Percentiles rank a stretch among this genome's conserved stretches.
Evolutionary conservation across 2,113 vertebrate genomes (phyloP).

Genomic region (Saccopteryx leptura): DNA sequence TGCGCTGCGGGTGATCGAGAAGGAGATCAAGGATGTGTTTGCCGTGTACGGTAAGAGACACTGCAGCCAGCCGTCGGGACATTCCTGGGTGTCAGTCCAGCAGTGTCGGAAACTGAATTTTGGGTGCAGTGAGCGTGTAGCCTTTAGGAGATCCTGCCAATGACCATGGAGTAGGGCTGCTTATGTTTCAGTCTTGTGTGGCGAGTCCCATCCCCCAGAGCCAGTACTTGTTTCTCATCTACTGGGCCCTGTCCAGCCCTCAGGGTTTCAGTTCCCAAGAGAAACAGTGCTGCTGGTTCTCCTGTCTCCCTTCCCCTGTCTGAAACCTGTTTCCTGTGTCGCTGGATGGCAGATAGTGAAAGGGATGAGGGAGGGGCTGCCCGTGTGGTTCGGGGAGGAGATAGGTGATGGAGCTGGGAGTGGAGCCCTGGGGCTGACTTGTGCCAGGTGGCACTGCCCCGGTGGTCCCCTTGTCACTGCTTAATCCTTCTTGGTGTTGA

Average conservation of each 20-base stretch:
- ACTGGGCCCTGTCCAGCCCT: background rate
- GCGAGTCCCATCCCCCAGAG: rapidly evolving
- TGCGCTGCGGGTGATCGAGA: conserved; percentile 95
- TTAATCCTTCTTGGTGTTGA: background rate
- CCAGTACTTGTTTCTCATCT: background rate
- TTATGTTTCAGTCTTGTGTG: background rate
- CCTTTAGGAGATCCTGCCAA: background rate
- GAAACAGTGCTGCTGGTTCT: background rate
- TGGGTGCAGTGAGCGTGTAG: rapidly evolving
- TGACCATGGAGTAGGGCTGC: background rate
- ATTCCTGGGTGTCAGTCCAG: rapidly evolving
- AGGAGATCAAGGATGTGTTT: conserved; percentile 99
- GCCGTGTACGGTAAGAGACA: conserved; percentile 95
- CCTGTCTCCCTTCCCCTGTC: rapidly evolving
- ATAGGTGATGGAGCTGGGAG: background rate
- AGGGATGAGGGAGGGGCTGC: background rate
- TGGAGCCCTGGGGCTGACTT: background rate
- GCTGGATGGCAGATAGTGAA: background rate
- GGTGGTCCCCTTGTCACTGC: background rate
- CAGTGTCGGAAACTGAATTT: rapidly evolving
- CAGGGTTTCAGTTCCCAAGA: background rate
- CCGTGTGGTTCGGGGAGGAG: background rate
- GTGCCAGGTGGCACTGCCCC: background rate
- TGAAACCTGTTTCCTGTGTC: no score
- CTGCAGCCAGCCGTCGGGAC: rapidly evolving